Conservation (phyloP, 2,797 vertebrate genomes). For the Eptatretus atami region DNA sequence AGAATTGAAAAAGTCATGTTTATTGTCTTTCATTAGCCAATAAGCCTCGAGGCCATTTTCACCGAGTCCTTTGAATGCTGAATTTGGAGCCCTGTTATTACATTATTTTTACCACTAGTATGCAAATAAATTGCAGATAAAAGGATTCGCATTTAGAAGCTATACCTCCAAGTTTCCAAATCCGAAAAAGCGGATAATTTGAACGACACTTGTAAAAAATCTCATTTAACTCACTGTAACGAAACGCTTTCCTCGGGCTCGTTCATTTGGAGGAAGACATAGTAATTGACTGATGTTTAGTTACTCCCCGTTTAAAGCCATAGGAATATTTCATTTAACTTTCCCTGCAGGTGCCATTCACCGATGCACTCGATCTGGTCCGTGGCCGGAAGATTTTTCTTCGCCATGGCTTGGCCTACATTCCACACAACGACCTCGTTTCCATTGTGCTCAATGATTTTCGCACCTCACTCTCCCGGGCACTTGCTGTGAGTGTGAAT, state of each 20-base stretch:
- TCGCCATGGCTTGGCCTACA: constrained; percentile 37
- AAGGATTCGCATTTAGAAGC: too few species aligned
- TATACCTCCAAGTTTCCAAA: too few species aligned
- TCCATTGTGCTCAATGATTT: constrained; percentile 52
- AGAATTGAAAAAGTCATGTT: too few species aligned
- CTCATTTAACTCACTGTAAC: background rate
- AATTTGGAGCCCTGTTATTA: too few species aligned
- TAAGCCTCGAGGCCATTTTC: too few species aligned
- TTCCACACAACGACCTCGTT: constrained; percentile 51
- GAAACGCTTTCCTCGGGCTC: background rate
- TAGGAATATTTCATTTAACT: constrained; percentile 4
- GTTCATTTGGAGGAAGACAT: background rate
- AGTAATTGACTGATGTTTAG: background rate
- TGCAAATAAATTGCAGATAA: too few species aligned
- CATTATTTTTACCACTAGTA: too few species aligned
- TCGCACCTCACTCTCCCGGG: constrained; percentile 55
- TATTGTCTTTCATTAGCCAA: too few species aligned
- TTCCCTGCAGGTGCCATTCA: constrained; percentile 42
- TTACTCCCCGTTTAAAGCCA: background rate
- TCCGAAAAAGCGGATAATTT: too few species aligned
- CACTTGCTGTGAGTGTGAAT: constrained; percentile 45
- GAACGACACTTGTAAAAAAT: too few species aligned
- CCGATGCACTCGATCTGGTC: constrained; percentile 62
- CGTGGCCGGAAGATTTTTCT: constrained; percentile 50
- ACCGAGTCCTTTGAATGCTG: too few species aligned